Conservation (phyloP, 2,888 invertebrate genomes). For the Lasius fuliginosus region DNA sequence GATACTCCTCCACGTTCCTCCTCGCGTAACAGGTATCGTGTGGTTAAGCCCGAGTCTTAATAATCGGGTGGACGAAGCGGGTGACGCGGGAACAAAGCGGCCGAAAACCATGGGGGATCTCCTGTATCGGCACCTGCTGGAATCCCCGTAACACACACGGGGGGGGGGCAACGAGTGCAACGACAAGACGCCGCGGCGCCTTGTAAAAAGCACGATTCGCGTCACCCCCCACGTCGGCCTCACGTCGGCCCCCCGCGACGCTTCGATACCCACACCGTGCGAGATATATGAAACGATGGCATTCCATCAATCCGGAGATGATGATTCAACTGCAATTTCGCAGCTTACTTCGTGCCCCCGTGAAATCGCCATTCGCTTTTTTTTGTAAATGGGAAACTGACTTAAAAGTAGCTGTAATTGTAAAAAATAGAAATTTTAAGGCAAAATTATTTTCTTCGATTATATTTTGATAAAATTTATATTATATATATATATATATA, state of each 20-base stretch:
- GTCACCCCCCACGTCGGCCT: slow-evolving; percentile 67
- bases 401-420: neutral
- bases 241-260: slow-evolving; percentile 67
- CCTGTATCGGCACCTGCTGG: slow-evolving; percentile 63
- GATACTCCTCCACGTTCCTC: slow-evolving; percentile 7
- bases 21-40: slow-evolving; percentile 41
- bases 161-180: slow-evolving; percentile 63
- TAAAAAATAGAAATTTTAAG: neutral
- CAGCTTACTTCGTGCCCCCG: too few relatives aligned
- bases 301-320: slow-evolving; percentile 4
- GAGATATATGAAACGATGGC: slow-evolving; percentile 19
- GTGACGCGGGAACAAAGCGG: slow-evolving; percentile 52
- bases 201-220: slow-evolving; percentile 68
- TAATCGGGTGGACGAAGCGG: slow-evolving; percentile 28
- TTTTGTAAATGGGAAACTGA: neutral
- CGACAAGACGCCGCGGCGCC: slow-evolving; percentile 69
- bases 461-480: neutral
- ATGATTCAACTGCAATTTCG: neutral
- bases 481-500: neutral
- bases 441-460: neutral
- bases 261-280: slow-evolving; percentile 66
- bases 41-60: slow-evolving; percentile 12
- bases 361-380: neutral
- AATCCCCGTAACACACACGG: slow-evolving; percentile 34
- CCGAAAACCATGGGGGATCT: slow-evolving; percentile 48